Evolutionary conservation across 2,113 vertebrate genomes (phyloP), one percentile per base, ranked within the genome.

Genomic region (Naja naja): DNA sequence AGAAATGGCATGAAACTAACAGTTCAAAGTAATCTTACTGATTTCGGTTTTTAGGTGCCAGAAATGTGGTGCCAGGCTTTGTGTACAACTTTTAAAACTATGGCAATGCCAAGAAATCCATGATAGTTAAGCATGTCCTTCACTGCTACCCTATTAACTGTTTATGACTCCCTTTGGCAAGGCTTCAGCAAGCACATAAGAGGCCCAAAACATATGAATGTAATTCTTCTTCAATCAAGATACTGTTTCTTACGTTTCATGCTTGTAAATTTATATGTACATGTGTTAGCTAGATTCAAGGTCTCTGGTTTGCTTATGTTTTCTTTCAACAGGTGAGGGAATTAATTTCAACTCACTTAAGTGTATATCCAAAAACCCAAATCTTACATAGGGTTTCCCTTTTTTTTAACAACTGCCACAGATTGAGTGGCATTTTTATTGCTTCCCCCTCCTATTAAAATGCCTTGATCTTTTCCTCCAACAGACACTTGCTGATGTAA

Each of bases 261-360:
- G 10, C 30, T 34, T 55, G 18, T 54, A 22, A 53, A 55, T 39
- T 0, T 10, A n/a, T 55, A 55, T 2, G 8, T 34, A 39, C 18
- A 22, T 54, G 34, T 5, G 20, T 53, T 88, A 20, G 20, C 52
- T 39, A n/a, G n/a, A 88, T 88, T 22, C 52, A 88, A 87, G 86
- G 49, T 88, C 87, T 88, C 52, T n/a, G n/a, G 8, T 10, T 54
- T 8, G 20, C 18, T 34, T 34, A 88, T 22, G n/a, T 39, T 7
- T 88, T 88, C 87, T 88, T 88, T 88, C 52, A 88, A 88, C 87
- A 88, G 27, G 87, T 88, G 49, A 88, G 30, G 49, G 49, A 88
- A 18, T 88, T 88, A 16, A 88, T 88, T 53, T 88, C 47, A 88
- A 53, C 30, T 8, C 49, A 16, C 16, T 88, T 88, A 34, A 23